Evolutionary conservation across 2,113 vertebrate genomes (phyloP).

Genomic region (Microtus pennsylvanicus): DNA sequence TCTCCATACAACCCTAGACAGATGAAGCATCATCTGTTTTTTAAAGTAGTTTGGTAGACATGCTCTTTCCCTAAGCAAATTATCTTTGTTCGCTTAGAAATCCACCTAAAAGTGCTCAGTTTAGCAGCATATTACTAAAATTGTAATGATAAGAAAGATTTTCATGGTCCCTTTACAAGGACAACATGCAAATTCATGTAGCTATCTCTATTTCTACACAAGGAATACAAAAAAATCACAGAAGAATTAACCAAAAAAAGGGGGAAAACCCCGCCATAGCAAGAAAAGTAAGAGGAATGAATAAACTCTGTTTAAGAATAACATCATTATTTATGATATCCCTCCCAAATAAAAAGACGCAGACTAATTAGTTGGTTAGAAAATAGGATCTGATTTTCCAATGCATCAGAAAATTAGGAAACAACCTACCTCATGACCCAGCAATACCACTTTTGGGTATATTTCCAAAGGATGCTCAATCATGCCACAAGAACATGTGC

Average conservation of each 20-base stretch:
- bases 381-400: not conserved
- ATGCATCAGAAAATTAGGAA: not conserved
- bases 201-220: not conserved
- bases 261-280: not conserved
- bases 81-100: constrained; percentile 26
- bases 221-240: not conserved
- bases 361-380: not conserved
- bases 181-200: not conserved
- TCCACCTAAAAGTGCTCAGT: not conserved
- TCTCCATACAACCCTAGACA: not conserved
- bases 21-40: not conserved
- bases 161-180: not conserved
- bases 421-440: too few species aligned
- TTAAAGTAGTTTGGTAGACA: constrained; percentile 6
- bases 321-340: not conserved
- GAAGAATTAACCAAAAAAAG: not conserved
- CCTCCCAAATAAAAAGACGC: not conserved
- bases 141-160: not conserved
- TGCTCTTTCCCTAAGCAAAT: constrained; percentile 40
- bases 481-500: too few species aligned
- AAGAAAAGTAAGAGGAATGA: not conserved
- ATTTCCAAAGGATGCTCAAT: too few species aligned
- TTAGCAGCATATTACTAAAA: not conserved
- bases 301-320: not conserved
- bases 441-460: too few species aligned